A percentile compares a stretch with the other conserved stretches of the same genome.
phyloP scores from a whole-genome alignment of 2,113 vertebrate species.

The Perccottus glenii region DNA sequence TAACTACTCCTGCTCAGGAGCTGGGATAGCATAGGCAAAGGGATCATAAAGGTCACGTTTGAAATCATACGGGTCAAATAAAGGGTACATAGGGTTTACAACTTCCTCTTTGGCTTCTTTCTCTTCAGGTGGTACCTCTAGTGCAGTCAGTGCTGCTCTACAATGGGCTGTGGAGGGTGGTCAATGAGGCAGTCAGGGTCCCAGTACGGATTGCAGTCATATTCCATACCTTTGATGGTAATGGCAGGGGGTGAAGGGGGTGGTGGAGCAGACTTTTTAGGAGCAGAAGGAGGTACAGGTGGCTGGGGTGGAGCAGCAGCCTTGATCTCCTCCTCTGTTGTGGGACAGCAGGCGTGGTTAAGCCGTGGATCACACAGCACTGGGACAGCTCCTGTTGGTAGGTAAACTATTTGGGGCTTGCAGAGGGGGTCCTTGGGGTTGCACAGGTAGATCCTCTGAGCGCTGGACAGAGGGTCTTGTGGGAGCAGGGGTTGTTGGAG shows the following conservation, averaged over 20 bases:
- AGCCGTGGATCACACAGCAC: slow-evolving; percentile 73
- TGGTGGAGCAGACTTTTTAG: slow-evolving; percentile 44
- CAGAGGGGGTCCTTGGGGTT: slow-evolving; percentile 72
- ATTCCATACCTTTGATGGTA: slow-evolving; percentile 66
- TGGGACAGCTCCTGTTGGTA: slow-evolving; percentile 67
- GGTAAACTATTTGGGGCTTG: slow-evolving; percentile 74
- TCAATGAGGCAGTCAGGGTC: slow-evolving; percentile 78
- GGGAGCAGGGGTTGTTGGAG: slow-evolving; percentile 56
- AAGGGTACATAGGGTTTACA: slow-evolving; percentile 4
- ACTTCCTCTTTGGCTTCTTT: slow-evolving; percentile 43
- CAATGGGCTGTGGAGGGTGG: slow-evolving; percentile 54
- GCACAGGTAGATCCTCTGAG: slow-evolving; percentile 69
- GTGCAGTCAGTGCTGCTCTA: slow-evolving; percentile 8
- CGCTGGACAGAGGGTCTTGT: slow-evolving; percentile 59
- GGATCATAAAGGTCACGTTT: slow-evolving; percentile 71
- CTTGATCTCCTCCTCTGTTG: slow-evolving; percentile 53
- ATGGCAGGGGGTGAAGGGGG: slow-evolving; percentile 36
- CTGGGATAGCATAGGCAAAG: slow-evolving; percentile 50
- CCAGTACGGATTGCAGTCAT: slow-evolving; percentile 79
- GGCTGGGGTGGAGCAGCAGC: slow-evolving; percentile 13
- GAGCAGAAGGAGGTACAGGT: slow-evolving; percentile 17
- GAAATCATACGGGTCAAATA: slow-evolving; percentile 70
- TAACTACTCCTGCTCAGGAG: slow-evolving; percentile 40
- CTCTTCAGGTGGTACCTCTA: slow-evolving; percentile 23
- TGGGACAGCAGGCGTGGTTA: slow-evolving; percentile 64